A percentile compares a stretch with the other conserved stretches of the same genome.
Evolutionary conservation across 2,888 invertebrate species (phyloP).

Genomic region (Hyalella azteca): DNA sequence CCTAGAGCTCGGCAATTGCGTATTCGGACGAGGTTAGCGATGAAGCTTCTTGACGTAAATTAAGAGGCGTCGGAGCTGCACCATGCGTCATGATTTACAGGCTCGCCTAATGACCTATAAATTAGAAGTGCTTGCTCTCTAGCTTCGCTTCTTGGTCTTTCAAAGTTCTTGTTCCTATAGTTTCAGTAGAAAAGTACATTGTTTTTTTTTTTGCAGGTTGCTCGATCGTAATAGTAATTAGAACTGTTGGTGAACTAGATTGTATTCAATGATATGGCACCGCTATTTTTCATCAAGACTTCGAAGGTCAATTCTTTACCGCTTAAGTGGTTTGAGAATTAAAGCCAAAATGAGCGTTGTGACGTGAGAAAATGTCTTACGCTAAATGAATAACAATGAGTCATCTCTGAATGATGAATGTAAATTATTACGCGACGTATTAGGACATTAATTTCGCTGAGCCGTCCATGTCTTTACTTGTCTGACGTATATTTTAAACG

Average conservation of each 20-base stretch:
- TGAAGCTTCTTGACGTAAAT: slow-evolving; percentile 1
- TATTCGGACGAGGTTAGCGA: not conserved
- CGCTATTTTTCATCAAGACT: not conserved
- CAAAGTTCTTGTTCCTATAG: not conserved
- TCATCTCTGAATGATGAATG: too few species aligned
- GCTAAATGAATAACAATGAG: too few species aligned
- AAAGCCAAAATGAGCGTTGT: too few species aligned
- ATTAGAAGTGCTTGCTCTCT: not conserved
- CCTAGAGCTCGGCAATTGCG: not conserved
- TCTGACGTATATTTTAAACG: too few species aligned
- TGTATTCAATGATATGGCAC: not conserved
- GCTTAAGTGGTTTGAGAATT: too few species aligned
- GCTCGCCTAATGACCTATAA: slow-evolving; percentile 4
- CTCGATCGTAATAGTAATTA: not conserved
- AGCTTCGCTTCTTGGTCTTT: not conserved
- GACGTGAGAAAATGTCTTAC: too few species aligned
- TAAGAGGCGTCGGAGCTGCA: not conserved
- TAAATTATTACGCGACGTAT: too few species aligned
- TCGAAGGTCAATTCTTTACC: not conserved
- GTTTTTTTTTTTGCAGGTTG: not conserved
- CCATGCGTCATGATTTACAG: not conserved
- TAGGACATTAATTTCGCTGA: too few species aligned
- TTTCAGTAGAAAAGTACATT: not conserved
- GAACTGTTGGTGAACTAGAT: not conserved
- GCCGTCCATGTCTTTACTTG: too few species aligned